A percentile compares a stretch with the other conserved stretches of the same genome.
These are phyloP conservation scores for Protonemura montana DNA, from an alignment of 2,888 invertebrate genomes.

Conservation along the genomic window DNA sequence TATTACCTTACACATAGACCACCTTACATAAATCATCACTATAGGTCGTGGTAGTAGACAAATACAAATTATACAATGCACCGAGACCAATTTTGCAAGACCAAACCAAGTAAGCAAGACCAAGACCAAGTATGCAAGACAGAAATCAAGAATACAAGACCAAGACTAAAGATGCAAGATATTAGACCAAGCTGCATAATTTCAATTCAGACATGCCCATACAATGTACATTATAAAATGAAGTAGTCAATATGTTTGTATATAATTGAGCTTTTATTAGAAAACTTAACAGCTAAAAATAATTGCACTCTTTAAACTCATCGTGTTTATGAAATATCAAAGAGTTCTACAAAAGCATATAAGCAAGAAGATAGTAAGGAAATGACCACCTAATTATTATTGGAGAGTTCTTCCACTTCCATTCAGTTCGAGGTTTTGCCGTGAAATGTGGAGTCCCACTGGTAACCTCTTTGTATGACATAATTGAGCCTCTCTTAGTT, in stretches of 20 bases:
- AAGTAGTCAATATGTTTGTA: not conserved
- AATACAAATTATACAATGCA: too few relatives aligned
- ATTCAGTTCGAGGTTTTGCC: not conserved
- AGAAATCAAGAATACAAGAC: too few relatives aligned
- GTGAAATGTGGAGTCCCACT: not conserved
- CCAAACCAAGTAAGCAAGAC: too few relatives aligned
- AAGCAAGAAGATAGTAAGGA: not conserved
- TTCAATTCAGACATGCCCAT: too few relatives aligned
- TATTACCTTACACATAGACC: too few relatives aligned
- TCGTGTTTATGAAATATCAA: not conserved
- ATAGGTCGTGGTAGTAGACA: too few relatives aligned
- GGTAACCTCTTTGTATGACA: not conserved
- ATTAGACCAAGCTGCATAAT: too few relatives aligned
- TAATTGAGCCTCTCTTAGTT: not conserved
- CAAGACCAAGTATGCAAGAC: too few relatives aligned
- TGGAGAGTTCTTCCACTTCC: not conserved
- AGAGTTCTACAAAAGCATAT: not conserved
- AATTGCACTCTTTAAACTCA: not conserved
- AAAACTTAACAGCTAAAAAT: slow-evolving; percentile 7
- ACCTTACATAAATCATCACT: too few relatives aligned
- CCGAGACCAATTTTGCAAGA: too few relatives aligned
- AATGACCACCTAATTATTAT: not conserved
- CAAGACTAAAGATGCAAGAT: too few relatives aligned
- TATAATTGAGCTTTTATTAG: not conserved
- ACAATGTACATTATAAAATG: too few relatives aligned